Base-by-base conservation (phyloP, 2,113 vertebrate species). In the Gymnocephalus cernua region DNA sequence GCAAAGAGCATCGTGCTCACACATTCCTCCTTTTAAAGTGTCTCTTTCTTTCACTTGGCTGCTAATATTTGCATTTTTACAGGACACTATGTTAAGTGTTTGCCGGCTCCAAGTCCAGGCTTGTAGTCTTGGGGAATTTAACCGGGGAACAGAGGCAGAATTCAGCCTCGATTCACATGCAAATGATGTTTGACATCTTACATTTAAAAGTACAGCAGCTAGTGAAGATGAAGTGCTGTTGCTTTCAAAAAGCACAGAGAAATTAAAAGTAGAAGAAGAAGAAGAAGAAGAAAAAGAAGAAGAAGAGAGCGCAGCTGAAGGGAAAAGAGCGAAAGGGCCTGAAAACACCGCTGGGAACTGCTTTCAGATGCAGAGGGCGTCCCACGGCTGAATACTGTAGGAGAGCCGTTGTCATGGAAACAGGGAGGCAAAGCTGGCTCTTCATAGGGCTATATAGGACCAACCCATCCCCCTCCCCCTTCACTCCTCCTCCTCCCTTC, bases 351-450 rank as follows among this genome's bases (percentile, higher is more conserved):
- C 82, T 81, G 92, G 87, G 89, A 94, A 85, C 90, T 87, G 88
- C 74, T 95, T 95, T 93, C 87, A 90, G 61, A 95, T 95, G 93
- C 95, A 93, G 76, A 87, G 85, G 77, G 86, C 74, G 87, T 93
- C 91, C 88, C 90, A 85, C 74, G 51, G 82, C 80, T 83, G 85
- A 91, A 92, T 88, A 89, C 88, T 91, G 89, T 92, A 86, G 82
- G 79, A 87, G 86, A 88, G 82, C 51, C 15, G 93, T 93, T 66
- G 87, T 83, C 93, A 95, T 90, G 88, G 95, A 93, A 94, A 95
- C 94, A 83, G 86, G 58, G 78, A 90, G 89, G 84, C 86, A 87
- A 89, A 91, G 85, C 88, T 66, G 29, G 86, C 81, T 81, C 91
- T 79, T 83, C 83, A 29, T 51, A 74, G 83, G 27, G 51, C 90